Conservation (phyloP, 1,140 invertebrate genomes). For the Papilio machaon region DNA sequence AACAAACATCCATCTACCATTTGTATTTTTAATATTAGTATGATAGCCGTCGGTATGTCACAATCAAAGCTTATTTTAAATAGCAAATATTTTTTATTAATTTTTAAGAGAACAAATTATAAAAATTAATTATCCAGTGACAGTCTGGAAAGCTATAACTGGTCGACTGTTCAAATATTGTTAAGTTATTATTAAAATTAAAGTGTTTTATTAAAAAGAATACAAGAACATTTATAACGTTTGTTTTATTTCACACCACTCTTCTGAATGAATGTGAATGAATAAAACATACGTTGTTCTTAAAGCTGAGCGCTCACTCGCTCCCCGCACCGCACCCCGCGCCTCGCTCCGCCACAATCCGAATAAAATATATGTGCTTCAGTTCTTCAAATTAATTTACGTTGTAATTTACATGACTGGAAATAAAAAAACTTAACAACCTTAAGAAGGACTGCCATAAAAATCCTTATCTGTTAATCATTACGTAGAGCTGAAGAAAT, state of each 20-base stretch:
- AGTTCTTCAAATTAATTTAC: neutral
- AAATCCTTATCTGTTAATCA: neutral
- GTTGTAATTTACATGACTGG: neutral
- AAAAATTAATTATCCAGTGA: no score
- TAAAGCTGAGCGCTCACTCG: conserved; percentile 7
- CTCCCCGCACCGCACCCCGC: neutral
- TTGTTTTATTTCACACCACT: conserved; percentile 8
- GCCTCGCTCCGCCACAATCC: neutral
- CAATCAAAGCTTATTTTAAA: no score
- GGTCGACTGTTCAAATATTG: no score
- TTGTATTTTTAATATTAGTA: no score
- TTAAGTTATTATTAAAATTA: neutral
- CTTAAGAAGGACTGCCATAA: neutral
- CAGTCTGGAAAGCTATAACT: no score
- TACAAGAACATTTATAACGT: conserved; percentile 11
- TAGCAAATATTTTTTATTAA: no score
- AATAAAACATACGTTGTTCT: conserved; percentile 16
- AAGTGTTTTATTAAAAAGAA: conserved; percentile 15
- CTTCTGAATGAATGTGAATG: conserved; percentile 17
- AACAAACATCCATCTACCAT: no score
- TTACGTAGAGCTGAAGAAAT: neutral
- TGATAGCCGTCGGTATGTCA: no score
- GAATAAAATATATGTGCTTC: neutral
- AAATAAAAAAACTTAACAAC: neutral
- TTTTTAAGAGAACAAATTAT: no score